phyloP scores from a whole-genome alignment of 1,140 invertebrate genomes.

The Nasonia vitripennis region DNA sequence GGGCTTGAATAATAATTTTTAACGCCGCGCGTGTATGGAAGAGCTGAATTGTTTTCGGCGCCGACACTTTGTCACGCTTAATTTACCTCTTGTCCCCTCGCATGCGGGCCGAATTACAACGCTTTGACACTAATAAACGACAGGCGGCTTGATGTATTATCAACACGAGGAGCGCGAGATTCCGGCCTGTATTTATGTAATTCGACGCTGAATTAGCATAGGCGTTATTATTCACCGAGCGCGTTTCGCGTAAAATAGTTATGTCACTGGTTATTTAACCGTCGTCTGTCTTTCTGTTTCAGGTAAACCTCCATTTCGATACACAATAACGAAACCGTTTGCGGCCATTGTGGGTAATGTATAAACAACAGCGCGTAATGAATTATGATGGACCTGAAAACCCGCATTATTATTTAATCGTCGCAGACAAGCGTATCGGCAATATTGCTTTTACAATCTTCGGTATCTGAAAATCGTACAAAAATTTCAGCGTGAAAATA shows the following conservation, averaged over 20 bases:
- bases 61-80: neutral
- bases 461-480: too few relatives aligned
- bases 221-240: neutral
- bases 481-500: too few relatives aligned
- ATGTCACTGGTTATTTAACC: neutral
- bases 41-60: neutral
- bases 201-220: neutral
- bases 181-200: neutral
- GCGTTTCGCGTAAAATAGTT: neutral
- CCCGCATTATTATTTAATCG: neutral
- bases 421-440: neutral
- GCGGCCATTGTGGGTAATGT: neutral
- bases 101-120: slow-evolving; percentile 34
- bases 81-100: neutral
- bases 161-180: neutral
- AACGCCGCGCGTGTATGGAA: neutral
- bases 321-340: neutral
- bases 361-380: neutral
- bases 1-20: neutral
- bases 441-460: too few relatives aligned
- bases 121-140: slow-evolving; percentile 16
- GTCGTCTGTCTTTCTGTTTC: neutral
- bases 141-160: neutral
- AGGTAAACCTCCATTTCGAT: neutral
- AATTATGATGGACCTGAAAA: too few relatives aligned